Conservation (phyloP, 2,797 vertebrate species). For the Leptoclinus maculatus region DNA sequence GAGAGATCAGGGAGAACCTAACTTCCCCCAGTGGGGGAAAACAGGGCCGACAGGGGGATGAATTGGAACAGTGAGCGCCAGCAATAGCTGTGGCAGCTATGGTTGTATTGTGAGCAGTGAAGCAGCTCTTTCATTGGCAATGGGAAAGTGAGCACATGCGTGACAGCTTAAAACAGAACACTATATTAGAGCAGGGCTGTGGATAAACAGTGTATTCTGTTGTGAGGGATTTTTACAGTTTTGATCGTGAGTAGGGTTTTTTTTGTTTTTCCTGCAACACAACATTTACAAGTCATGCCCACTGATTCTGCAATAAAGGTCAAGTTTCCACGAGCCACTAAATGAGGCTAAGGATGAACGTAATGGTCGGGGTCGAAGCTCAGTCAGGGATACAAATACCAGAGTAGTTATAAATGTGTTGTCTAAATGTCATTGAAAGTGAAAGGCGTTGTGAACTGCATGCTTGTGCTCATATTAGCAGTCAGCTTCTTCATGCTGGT, state of each 20-base stretch:
- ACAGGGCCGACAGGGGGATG: conserved; percentile 29
- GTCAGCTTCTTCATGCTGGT: not conserved
- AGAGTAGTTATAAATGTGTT: conserved; percentile 40
- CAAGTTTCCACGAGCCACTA: conserved; percentile 47
- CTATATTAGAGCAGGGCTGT: conserved; percentile 16
- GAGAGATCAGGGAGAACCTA: conserved; percentile 32
- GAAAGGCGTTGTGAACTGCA: conserved; percentile 9
- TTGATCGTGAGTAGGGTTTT: not conserved
- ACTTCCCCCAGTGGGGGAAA: conserved; percentile 23
- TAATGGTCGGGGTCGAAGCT: conserved; percentile 32
- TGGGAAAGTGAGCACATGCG: conserved; percentile 32
- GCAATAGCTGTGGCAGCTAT: conserved; percentile 12
- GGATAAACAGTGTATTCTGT: conserved; percentile 17
- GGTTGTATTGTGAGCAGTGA: conserved; percentile 31
- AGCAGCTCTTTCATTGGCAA: conserved; percentile 40
- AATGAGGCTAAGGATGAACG: conserved; percentile 59
- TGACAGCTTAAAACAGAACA: conserved; percentile 54
- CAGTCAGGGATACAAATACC: conserved; percentile 41
- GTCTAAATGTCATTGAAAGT: conserved; percentile 57
- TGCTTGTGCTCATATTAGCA: not conserved
- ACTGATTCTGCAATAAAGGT: conserved; percentile 54
- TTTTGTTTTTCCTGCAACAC: not conserved
- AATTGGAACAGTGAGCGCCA: conserved; percentile 42
- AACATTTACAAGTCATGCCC: conserved; percentile 25
- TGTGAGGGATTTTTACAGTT: conserved; percentile 10